Conservation (phyloP, 2,797 vertebrate genomes). For the Sebastes kiyomatsui region DNA sequence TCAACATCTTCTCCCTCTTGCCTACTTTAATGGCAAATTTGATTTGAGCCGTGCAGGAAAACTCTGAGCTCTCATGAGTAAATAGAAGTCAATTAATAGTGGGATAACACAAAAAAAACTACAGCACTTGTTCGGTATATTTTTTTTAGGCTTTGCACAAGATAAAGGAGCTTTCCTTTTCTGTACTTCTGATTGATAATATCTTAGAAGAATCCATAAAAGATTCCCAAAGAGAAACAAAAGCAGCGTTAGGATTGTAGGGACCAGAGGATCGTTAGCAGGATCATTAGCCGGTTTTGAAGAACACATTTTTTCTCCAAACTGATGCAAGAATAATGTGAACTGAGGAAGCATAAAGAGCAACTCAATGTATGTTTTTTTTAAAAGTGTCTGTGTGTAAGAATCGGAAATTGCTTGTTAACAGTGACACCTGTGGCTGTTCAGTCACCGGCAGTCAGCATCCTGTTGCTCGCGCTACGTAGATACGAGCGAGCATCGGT, state of each 20-base stretch:
- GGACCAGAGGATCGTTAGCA: neutral
- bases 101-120: neutral
- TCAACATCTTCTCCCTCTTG: neutral
- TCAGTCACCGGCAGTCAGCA: no score
- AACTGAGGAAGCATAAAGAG: neutral
- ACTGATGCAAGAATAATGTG: neutral
- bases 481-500: no score
- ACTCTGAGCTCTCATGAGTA: neutral
- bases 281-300: neutral
- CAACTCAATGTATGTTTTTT: neutral
- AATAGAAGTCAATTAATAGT: neutral
- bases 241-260: neutral
- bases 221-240: neutral
- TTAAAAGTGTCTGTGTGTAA: no score
- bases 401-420: no score
- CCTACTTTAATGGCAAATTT: neutral
- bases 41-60: neutral
- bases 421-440: no score
- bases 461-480: no score
- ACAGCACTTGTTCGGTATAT: neutral
- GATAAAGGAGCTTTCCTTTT: neutral
- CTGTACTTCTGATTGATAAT: neutral
- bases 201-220: conserved; percentile 4
- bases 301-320: neutral
- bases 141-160: neutral